Percentiles rank a stretch among this genome's conserved stretches.
Evolutionary conservation across 64 coral and sea anemone species (phyloP).

Genomic region (Porites lutea): DNA sequence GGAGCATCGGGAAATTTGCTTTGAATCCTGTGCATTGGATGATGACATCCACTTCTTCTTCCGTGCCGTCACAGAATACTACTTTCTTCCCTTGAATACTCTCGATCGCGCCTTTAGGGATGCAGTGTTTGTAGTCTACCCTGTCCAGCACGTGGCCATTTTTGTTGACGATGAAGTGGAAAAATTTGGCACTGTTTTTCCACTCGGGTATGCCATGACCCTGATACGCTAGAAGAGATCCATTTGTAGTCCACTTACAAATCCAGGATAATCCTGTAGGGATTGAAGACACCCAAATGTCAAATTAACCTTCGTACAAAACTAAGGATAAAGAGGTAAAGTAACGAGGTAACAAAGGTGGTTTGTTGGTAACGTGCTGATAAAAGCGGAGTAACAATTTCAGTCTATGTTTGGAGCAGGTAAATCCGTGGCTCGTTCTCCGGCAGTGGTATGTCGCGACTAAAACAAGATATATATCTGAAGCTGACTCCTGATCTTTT

Average conservation of each 20-base stretch:
- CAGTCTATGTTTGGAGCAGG: too few species aligned
- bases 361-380: too few species aligned
- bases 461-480: too few species aligned
- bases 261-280: conserved; percentile 73
- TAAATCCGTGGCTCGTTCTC: too few species aligned
- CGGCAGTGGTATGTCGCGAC: too few species aligned
- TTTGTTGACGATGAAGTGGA: conserved; percentile 94
- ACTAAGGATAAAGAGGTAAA: too few species aligned
- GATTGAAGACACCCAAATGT: not conserved
- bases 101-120: conserved; percentile 88
- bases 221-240: conserved; percentile 86
- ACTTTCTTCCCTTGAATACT: conserved; percentile 73
- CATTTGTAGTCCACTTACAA: conserved; percentile 77
- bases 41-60: conserved; percentile 83
- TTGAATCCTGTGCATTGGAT: conserved; percentile 84
- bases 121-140: conserved; percentile 78
- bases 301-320: not conserved
- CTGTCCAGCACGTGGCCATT: conserved; percentile 85
- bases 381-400: too few species aligned
- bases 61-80: conserved; percentile 65
- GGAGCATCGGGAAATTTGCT: conserved; percentile 63
- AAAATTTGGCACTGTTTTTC: conserved; percentile 84
- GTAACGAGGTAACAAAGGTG: too few species aligned
- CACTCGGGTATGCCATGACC: conserved; percentile 89
- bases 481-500: too few species aligned